Percentiles rank a stretch among this genome's conserved stretches.
These are phyloP conservation scores for Dorcus hopei DNA, from an alignment of 2,888 invertebrate species.

Conservation along the genomic window DNA sequence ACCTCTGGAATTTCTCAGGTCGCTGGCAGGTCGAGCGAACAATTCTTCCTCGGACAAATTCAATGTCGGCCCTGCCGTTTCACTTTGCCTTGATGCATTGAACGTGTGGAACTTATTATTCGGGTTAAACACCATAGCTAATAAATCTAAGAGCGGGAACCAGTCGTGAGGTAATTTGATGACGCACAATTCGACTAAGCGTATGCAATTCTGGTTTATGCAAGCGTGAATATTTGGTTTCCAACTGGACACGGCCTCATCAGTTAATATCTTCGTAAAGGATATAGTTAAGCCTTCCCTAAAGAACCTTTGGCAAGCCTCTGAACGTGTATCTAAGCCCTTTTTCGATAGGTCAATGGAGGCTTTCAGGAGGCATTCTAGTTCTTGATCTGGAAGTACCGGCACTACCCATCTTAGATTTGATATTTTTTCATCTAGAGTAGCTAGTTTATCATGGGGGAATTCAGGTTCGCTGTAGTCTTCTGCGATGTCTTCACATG, in stretches of 20 bases:
- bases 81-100: slow-evolving; percentile 74
- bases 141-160: slow-evolving; percentile 85
- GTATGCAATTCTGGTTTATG: slow-evolving; percentile 90
- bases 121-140: slow-evolving; percentile 93
- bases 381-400: slow-evolving; percentile 92
- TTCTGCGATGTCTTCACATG: slow-evolving; percentile 32
- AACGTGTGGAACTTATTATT: slow-evolving; percentile 93
- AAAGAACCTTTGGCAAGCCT: slow-evolving; percentile 91
- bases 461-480: slow-evolving; percentile 65
- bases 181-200: slow-evolving; percentile 88
- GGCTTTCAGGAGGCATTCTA: slow-evolving; percentile 86
- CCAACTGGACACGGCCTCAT: slow-evolving; percentile 97
- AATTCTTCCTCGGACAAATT: slow-evolving; percentile 67
- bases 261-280: slow-evolving; percentile 94
- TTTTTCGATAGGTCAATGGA: slow-evolving; percentile 83
- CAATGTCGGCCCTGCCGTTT: slow-evolving; percentile 62
- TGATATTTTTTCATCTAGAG: slow-evolving; percentile 94
- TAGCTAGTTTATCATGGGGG: slow-evolving; percentile 81
- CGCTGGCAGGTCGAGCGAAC: slow-evolving; percentile 71
- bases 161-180: slow-evolving; percentile 87
- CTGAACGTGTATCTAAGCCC: slow-evolving; percentile 86
- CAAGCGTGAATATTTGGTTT: slow-evolving; percentile 95
- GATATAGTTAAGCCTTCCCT: slow-evolving; percentile 91
- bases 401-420: slow-evolving; percentile 97
- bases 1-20: slow-evolving; percentile 83